Percentiles rank a stretch among this genome's conserved stretches.
Conservation (phyloP, 2,797 vertebrate species). For the Tapera naevia region DNA sequence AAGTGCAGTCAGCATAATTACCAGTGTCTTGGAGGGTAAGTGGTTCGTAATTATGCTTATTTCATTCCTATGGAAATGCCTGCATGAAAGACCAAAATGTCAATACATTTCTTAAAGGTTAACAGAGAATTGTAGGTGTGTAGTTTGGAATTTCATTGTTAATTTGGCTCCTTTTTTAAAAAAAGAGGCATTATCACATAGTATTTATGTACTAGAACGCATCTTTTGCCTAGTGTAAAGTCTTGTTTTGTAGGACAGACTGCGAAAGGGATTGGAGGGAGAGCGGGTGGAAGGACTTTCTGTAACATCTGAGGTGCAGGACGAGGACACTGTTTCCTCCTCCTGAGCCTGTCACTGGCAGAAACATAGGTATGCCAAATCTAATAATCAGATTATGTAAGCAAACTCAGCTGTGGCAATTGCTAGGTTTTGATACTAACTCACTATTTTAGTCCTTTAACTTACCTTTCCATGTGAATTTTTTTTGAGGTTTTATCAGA, state of each 20-base stretch:
- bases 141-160: background rate
- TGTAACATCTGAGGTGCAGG: background rate
- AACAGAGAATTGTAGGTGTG: background rate
- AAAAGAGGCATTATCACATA: background rate
- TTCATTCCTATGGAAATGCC: background rate
- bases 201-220: background rate
- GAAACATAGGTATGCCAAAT: background rate
- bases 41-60: background rate
- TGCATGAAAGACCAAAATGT: background rate
- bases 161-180: background rate
- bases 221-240: background rate
- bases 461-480: background rate
- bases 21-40: constrained; percentile 93
- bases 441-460: background rate
- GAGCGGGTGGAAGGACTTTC: background rate
- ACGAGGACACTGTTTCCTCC: background rate
- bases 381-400: background rate
- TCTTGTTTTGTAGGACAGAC: fast-evolving
- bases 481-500: background rate
- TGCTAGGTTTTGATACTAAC: background rate
- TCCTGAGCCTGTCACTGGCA: too few relatives aligned
- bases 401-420: background rate
- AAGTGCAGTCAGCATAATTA: constrained; percentile 92
- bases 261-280: background rate
- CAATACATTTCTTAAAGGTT: background rate